Conservation (phyloP, 2,113 vertebrate genomes). For the Calonectris borealis region DNA sequence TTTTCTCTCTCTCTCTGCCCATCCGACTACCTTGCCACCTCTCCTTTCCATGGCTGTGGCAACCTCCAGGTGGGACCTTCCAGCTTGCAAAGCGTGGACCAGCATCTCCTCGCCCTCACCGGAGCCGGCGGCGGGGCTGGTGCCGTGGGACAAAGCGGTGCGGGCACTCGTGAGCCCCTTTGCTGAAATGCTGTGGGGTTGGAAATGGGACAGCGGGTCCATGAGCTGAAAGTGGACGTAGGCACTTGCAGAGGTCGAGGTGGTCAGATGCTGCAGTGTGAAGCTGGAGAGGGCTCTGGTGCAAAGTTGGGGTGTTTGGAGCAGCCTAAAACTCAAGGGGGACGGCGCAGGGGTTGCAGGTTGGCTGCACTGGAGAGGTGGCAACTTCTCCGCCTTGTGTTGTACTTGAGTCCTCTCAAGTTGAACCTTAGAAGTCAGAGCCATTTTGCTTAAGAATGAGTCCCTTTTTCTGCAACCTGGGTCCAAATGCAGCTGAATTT, state of each 20-base stretch:
- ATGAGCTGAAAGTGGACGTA: rapidly evolving
- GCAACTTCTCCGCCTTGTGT: neutral
- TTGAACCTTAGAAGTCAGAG: neutral
- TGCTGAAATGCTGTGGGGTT: neutral
- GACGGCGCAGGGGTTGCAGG: rapidly evolving
- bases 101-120: rapidly evolving
- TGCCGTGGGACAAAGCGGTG: rapidly evolving
- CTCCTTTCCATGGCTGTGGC: neutral
- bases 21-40: neutral
- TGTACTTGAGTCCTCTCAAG: neutral
- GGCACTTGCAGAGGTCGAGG: neutral
- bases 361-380: neutral
- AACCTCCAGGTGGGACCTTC: neutral
- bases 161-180: rapidly evolving
- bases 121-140: rapidly evolving
- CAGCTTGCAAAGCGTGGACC: neutral
- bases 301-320: neutral
- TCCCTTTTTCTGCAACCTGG: constrained; percentile 35
- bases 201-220: neutral
- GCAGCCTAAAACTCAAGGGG: neutral
- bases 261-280: neutral
- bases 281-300: neutral
- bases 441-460: constrained; percentile 44
- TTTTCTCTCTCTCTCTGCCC: neutral
- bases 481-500: constrained; percentile 42